These are phyloP conservation scores for Hoplias malabaricus DNA, from an alignment of 2,113 vertebrate genomes.

Conservation along the genomic window DNA sequence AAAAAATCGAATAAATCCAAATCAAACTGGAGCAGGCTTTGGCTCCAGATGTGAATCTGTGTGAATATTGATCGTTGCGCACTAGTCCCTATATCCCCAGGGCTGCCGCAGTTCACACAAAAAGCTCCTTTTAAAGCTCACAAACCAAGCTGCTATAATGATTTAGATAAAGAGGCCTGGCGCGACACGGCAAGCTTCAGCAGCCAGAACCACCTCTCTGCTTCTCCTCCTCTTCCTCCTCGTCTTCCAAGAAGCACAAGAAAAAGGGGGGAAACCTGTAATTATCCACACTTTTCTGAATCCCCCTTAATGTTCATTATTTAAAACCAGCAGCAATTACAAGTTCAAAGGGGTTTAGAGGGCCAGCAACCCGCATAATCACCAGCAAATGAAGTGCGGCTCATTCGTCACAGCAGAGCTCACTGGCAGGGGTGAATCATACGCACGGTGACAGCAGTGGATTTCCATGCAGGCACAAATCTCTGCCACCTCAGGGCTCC, in stretches of 20 bases:
- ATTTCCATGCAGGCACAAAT: constrained; percentile 90
- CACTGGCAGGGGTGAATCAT: constrained; percentile 83
- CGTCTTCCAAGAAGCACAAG: constrained; percentile 62
- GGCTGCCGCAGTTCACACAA: constrained; percentile 77
- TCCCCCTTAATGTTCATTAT: constrained; percentile 96
- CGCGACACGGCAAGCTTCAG: constrained; percentile 73
- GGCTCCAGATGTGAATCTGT: constrained; percentile 89
- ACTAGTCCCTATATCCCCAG: constrained; percentile 77
- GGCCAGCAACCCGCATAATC: constrained; percentile 97
- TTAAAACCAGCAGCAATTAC: constrained; percentile 98
- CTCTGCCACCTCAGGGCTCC: constrained; percentile 83
- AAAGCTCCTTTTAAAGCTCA: constrained; percentile 72
- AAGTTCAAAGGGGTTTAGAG: constrained; percentile 99
- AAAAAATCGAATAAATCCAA: constrained; percentile 58
- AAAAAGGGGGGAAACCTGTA: constrained; percentile 75
- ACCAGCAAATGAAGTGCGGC: constrained; percentile 93
- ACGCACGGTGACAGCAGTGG: constrained; percentile 87
- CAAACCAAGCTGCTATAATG: constrained; percentile 77
- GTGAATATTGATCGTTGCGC: constrained; percentile 90
- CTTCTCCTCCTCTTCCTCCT: constrained; percentile 67
- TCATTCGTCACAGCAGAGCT: constrained; percentile 94
- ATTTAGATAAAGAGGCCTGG: constrained; percentile 78
- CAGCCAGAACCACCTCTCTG: constrained; percentile 72
- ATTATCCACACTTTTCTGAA: constrained; percentile 95
- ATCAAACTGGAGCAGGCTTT: constrained; percentile 74